Base-by-base conservation (phyloP, 2,888 invertebrate species). In the Oligia latruncula region DNA sequence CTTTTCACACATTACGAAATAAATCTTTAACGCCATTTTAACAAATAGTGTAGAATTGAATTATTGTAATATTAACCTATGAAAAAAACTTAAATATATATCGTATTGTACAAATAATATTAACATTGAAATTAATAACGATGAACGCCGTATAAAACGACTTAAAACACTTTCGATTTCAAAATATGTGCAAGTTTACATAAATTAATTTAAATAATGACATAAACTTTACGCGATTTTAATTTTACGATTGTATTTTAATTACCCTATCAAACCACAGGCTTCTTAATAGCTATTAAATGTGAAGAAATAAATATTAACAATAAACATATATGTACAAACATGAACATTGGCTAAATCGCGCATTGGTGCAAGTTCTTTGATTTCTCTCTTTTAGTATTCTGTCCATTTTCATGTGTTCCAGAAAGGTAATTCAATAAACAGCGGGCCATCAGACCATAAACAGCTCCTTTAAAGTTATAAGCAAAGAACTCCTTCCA, bases 201-300 rank as follows among this genome's bases (percentile, higher is more conserved):
- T 72, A 77, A 72, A 81, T 85, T 78, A 71, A 88, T 82, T 85
- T 83, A 87, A 90, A 91, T 90, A 87, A 89, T 90, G 88, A 85
- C 71, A 72, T 72, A 72, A 85, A 74, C 8, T 77, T 85, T 74
- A 84, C 29, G 83, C 75, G 84, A 40, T 84, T 86, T 87, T 88
- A 75, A 81, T 85, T 81, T 85, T 62, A 84, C 74, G 78, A 81
- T 83, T 78, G 80, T 80, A 84, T 87, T 87, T 84, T 85, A 81
- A 84, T 55, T 60, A 62, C 74, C n/a, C 60, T 60, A 62, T 74
- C 13, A 74, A 67, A 29, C 49, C 6, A 15, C 67, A 72, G 6
- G 66, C 52, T 81, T 85, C 35, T 81, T 62, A 46, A 65, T 62
- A 81, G 49, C 64, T 81, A 43, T 67, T 62, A 74, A 77, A 58